These are phyloP conservation scores for Illadopsis cleaveri DNA, from an alignment of 2,113 vertebrate genomes.

Conservation along the genomic window DNA sequence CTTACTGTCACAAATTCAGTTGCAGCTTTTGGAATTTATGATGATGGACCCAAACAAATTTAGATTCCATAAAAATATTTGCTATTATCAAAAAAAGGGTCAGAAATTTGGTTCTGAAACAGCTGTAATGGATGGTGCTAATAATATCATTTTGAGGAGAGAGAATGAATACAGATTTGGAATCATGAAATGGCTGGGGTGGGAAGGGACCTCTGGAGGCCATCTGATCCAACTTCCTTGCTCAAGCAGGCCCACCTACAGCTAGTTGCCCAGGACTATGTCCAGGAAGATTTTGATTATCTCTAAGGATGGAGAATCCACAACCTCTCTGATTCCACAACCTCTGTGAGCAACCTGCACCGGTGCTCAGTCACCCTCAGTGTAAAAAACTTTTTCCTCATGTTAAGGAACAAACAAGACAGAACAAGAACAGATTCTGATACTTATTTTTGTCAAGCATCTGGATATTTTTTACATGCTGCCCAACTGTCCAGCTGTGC, in stretches of 20 bases:
- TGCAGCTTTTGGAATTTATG: not conserved
- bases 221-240: not conserved
- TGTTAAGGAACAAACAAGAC: not conserved
- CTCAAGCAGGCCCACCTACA: not conserved
- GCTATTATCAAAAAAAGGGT: not conserved
- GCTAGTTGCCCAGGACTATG: not conserved
- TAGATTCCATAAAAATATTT: not conserved
- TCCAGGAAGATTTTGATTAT: not conserved
- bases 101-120: not conserved
- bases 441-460: not conserved
- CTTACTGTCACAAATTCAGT: not conserved
- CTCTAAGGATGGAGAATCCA: not conserved
- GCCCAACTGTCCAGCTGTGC: not conserved
- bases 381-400: not conserved
- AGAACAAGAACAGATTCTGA: not conserved
- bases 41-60: not conserved
- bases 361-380: not conserved
- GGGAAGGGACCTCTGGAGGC: not conserved
- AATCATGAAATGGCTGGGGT: fast-evolving
- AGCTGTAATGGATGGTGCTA: not conserved
- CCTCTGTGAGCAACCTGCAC: not conserved
- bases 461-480: not conserved
- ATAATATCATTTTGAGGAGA: not conserved
- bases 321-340: not conserved
- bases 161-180: not conserved